Evolutionary conservation across 2,888 invertebrate genomes (phyloP).

Genomic region (Chorisops tibialis): DNA sequence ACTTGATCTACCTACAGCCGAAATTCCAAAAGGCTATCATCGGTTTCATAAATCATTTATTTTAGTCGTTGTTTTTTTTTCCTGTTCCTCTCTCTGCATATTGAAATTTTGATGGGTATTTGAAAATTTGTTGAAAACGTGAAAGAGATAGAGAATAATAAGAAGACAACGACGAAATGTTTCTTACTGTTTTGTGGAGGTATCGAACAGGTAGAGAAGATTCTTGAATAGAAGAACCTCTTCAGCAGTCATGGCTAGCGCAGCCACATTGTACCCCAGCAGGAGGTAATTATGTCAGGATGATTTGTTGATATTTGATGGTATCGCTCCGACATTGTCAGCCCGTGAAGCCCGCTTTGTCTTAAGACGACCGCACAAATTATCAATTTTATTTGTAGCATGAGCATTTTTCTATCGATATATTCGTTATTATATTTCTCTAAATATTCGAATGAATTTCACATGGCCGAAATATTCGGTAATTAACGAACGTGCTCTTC

Average conservation of each 20-base stretch:
- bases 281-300: conserved; percentile 29
- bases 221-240: not conserved
- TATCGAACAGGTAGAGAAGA: no score
- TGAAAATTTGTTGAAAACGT: not conserved
- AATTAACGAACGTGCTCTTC: no score
- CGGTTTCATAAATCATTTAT: conserved; percentile 21
- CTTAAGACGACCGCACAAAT: not conserved
- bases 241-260: no score
- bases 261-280: conserved; percentile 3
- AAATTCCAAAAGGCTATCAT: conserved; percentile 8
- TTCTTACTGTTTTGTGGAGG: not conserved
- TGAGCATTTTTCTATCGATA: no score
- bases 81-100: no score
- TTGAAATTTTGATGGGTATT: no score
- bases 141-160: not conserved
- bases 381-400: not conserved
- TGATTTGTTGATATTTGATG: conserved; percentile 30
- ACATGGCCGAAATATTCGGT: no score
- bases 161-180: not conserved
- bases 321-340: conserved; percentile 9
- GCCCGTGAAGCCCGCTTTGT: not conserved
- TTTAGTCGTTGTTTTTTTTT: not conserved
- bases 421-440: no score
- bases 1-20: not conserved
- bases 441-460: no score